Evolutionary conservation across 2,797 vertebrate species (phyloP).

Genomic region (Alfaro cultratus): DNA sequence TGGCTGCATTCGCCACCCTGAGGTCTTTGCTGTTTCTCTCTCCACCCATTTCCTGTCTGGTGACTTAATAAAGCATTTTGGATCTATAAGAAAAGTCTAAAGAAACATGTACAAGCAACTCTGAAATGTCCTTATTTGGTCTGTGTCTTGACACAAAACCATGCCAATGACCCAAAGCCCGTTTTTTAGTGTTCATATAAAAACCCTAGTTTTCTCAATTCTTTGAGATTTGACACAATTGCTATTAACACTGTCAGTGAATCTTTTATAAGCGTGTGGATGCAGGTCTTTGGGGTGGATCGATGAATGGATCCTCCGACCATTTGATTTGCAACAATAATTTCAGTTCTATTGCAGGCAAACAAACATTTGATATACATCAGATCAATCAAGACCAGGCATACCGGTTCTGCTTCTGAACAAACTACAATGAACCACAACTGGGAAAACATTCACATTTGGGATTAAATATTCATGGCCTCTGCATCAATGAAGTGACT

Average conservation of each 20-base stretch:
- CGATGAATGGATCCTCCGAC: not conserved
- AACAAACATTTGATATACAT: not conserved
- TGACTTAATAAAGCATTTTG: not conserved
- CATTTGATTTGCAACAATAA: not conserved
- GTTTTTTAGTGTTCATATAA: no score
- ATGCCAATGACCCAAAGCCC: no score
- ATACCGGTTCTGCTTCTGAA: not conserved
- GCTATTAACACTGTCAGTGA: no score
- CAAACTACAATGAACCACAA: constrained; percentile 12
- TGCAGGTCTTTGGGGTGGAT: not conserved
- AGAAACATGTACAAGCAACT: not conserved
- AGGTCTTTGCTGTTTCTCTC: not conserved
- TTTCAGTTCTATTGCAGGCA: not conserved
- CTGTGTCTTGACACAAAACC: not conserved
- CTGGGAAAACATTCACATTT: constrained; percentile 28
- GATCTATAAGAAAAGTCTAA: not conserved
- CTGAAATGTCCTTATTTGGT: not conserved
- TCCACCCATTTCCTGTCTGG: not conserved
- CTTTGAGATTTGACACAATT: no score
- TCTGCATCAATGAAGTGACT: constrained; percentile 37
- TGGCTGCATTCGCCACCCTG: not conserved
- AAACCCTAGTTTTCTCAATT: no score
- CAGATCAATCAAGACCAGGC: not conserved
- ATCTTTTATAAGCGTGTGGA: not conserved
- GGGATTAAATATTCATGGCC: constrained; percentile 49